Evolutionary conservation across 2,113 vertebrate genomes (phyloP), one percentile per base, ranked within the genome.

Genomic region (Entelurus aequoreus): DNA sequence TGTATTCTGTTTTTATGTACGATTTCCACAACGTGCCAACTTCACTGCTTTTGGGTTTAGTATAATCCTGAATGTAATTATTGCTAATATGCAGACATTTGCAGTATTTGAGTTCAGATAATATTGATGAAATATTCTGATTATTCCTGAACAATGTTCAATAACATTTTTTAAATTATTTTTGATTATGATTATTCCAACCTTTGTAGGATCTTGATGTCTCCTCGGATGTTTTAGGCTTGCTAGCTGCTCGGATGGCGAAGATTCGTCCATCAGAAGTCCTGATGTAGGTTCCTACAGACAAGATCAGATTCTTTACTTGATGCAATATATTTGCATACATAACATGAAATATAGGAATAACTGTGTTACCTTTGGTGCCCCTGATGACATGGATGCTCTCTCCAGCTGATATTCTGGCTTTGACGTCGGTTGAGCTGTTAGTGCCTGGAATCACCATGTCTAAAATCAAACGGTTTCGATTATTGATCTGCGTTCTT

Each of bases 391-490:
- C 90, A 59, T 98, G 95, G 74, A 98, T 97, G 74, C 94, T 97
- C 82, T 98, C 94, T 0, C 96, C 96, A 71, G 94, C 93, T 46
- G 86, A 87, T 80, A 98, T 97, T 72, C 93, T 91, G 46, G 95
- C 93, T 83, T 97, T 94, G 15, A 95, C 93, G 61, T 97, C 93
- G 48, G 92, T 93, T 47, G 92, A 92, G 67, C 88, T 95, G 77
- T 96, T 95, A 72, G 93, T 93, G 74, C 94, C 95, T 54, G 96
- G 96, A 89, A 98, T 97, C 82, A 97, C 93, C 42, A 98, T 97
- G 89, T 98, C 96, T 98, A 36, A 46, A 68, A 58, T 63, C 2
- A 67, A 44, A 57, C 55, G 46, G 16, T 10, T 14, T 14, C 5
- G 3, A 54, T 14, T 54, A 57, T 21, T 21, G 19, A 16, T 21